Conservation (phyloP, 2,113 vertebrate species). For the Sapayoa aenigma region DNA sequence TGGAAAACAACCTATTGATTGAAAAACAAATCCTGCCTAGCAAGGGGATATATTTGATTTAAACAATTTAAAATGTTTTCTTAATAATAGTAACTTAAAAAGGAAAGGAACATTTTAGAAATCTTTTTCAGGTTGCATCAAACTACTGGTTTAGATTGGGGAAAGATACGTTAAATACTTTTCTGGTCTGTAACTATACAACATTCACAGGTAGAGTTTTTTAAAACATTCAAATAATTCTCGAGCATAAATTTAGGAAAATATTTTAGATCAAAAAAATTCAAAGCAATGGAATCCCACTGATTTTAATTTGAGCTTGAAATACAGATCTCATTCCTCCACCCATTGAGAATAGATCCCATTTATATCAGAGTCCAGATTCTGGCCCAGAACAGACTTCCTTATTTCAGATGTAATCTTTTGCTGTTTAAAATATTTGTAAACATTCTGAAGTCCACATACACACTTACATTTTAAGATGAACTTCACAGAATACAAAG, state of each 20-base stretch:
- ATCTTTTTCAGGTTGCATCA: background rate
- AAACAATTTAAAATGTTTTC: background rate
- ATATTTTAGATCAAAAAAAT: background rate
- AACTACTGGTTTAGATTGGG: background rate
- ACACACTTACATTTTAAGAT: background rate
- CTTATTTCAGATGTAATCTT: background rate
- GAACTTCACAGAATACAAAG: background rate
- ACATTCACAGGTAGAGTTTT: background rate
- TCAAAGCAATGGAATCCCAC: background rate
- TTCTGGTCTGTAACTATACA: background rate
- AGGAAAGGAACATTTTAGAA: background rate
- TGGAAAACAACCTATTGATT: constrained; percentile 36
- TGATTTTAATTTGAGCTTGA: background rate
- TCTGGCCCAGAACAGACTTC: background rate
- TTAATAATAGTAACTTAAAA: background rate
- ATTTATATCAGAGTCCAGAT: background rate
- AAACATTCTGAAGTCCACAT: background rate
- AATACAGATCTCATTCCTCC: background rate
- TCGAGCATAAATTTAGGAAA: background rate
- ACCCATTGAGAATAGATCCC: background rate
- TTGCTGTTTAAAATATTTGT: background rate
- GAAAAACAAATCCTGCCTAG: constrained; percentile 31
- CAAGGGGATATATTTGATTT: background rate
- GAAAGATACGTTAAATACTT: background rate
- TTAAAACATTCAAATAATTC: background rate